Conservation (phyloP, 1,140 invertebrate species). For the Gryllus bimaculatus region DNA sequence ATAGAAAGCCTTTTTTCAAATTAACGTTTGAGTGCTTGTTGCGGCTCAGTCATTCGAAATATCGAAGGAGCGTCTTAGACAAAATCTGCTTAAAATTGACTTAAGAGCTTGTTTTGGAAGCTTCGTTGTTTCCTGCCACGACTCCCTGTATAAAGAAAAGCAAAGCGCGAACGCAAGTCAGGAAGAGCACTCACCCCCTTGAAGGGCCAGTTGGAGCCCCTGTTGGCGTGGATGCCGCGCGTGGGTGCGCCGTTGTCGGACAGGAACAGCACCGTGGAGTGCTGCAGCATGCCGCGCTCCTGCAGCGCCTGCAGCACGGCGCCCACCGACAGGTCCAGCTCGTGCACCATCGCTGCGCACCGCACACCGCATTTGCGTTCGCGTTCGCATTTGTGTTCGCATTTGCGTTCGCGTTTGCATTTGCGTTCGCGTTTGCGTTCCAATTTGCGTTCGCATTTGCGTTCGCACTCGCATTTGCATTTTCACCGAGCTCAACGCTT, state of each 20-base stretch:
- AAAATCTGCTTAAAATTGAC: too few relatives aligned
- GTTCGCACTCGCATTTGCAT: not conserved
- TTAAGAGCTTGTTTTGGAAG: too few relatives aligned
- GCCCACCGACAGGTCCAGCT: slow-evolving; percentile 61
- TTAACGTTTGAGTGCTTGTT: too few relatives aligned
- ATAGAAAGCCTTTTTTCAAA: too few relatives aligned
- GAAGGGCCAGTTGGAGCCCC: slow-evolving; percentile 58
- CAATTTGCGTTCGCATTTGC: too few relatives aligned
- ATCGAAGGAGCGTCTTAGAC: too few relatives aligned
- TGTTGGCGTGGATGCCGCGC: slow-evolving; percentile 41
- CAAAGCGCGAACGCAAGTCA: not conserved
- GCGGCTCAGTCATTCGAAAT: too few relatives aligned
- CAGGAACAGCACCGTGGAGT: slow-evolving; percentile 50
- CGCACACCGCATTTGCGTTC: slow-evolving; percentile 22
- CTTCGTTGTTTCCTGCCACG: too few relatives aligned
- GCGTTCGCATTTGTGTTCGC: too few relatives aligned
- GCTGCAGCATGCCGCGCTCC: slow-evolving; percentile 44
- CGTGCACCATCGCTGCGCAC: slow-evolving; percentile 53
- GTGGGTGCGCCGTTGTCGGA: slow-evolving; percentile 52
- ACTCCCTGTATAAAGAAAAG: too few relatives aligned
- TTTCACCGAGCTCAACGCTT: not conserved
- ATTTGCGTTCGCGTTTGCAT: too few relatives aligned
- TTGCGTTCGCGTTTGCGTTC: not conserved
- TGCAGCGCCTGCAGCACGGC: slow-evolving; percentile 48
- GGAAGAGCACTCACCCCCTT: slow-evolving; percentile 41